These are phyloP conservation scores for Poeciliopsis infans DNA, from an alignment of 2,797 vertebrate genomes.

Conservation along the genomic window DNA sequence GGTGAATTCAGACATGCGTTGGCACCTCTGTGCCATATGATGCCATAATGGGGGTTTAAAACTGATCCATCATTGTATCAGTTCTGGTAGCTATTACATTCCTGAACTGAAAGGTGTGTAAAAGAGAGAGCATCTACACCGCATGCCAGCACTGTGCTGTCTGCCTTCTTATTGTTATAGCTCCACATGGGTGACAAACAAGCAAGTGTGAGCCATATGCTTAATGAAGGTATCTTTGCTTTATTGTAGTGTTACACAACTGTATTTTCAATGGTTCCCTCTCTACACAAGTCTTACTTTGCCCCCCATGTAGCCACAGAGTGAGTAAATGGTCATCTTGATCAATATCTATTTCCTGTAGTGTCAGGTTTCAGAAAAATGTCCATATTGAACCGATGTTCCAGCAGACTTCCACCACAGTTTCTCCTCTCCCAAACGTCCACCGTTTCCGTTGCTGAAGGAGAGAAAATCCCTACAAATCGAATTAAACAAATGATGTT, in stretches of 20 bases:
- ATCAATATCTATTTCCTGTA: slow-evolving; percentile 82
- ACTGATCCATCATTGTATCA: neutral
- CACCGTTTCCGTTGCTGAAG: slow-evolving; percentile 71
- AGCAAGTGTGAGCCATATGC: neutral
- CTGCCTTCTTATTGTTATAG: neutral
- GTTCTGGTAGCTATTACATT: neutral
- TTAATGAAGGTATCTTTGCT: neutral
- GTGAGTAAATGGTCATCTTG: slow-evolving; percentile 77
- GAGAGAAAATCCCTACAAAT: slow-evolving; percentile 79
- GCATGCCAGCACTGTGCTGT: neutral
- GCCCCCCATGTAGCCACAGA: slow-evolving; percentile 58
- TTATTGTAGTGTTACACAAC: neutral
- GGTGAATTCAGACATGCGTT: neutral
- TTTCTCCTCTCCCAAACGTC: slow-evolving; percentile 60
- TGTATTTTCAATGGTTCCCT: slow-evolving; percentile 20
- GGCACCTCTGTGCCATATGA: neutral
- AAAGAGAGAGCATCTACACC: neutral
- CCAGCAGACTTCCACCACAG: slow-evolving; percentile 75
- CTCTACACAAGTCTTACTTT: slow-evolving; percentile 46
- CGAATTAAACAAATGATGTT: slow-evolving; percentile 79
- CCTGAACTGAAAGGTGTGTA: neutral
- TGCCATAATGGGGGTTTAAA: neutral
- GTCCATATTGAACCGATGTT: slow-evolving; percentile 81
- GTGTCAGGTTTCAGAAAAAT: slow-evolving; percentile 83
- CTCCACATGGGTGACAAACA: neutral